A percentile compares a stretch with the other conserved stretches of the same genome.
Conservation (phyloP, 2,113 vertebrate species). For the Hydrolagus affinis region DNA sequence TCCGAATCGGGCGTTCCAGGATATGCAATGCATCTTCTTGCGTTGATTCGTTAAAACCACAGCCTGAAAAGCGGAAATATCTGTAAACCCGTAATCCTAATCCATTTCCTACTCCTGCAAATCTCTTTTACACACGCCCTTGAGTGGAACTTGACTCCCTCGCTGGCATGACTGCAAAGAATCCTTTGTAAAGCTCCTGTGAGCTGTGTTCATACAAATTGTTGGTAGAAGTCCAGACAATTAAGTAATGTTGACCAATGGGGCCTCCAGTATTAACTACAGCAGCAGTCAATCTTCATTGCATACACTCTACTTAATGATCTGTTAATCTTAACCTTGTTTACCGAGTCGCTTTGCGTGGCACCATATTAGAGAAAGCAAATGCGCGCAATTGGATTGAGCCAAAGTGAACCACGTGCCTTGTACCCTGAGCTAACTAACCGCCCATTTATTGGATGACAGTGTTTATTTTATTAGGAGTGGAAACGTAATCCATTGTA, state of each 20-base stretch:
- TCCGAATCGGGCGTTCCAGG: too few relatives aligned
- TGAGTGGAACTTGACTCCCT: not conserved
- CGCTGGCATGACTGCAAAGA: not conserved
- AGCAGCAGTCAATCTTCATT: not conserved
- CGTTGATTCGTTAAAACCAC: not conserved
- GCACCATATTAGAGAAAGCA: not conserved
- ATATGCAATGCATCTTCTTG: not conserved
- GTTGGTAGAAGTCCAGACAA: not conserved
- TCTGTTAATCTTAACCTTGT: conserved; percentile 4
- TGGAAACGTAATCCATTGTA: not conserved
- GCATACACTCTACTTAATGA: not conserved
- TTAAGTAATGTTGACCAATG: not conserved
- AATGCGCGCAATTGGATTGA: not conserved
- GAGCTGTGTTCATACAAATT: conserved; percentile 5
- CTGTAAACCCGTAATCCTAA: too few relatives aligned
- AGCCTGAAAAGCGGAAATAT: not conserved
- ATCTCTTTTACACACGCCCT: not conserved
- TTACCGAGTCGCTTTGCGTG: not conserved
- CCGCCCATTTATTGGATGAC: not conserved
- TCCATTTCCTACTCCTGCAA: not conserved
- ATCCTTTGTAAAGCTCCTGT: not conserved
- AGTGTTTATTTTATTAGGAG: not conserved
- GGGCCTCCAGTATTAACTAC: not conserved
- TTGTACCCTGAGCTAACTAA: not conserved
- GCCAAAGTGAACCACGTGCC: not conserved